These are phyloP conservation scores for Choloepus didactylus DNA, from an alignment of 2,797 vertebrate species.

Conservation along the genomic window DNA sequence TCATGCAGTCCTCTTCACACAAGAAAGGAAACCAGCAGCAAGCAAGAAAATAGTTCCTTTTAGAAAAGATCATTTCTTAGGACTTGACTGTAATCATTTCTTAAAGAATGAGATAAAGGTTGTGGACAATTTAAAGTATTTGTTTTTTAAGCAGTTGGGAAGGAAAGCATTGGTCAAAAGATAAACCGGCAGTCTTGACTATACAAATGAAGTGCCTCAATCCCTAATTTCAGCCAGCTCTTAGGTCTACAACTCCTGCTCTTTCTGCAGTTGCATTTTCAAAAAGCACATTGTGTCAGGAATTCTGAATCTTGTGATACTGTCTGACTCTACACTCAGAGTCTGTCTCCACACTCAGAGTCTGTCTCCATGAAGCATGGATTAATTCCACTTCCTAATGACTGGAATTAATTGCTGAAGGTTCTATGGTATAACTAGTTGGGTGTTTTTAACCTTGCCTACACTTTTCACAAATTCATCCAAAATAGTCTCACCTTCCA, in stretches of 20 bases:
- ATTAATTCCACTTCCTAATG: not conserved
- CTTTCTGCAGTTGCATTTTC: conserved; percentile 14
- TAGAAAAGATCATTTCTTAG: conserved; percentile 12
- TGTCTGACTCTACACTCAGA: conserved; percentile 27
- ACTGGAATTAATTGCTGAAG: not conserved
- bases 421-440: not conserved
- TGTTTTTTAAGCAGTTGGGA: conserved; percentile 58
- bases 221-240: not conserved
- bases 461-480: not conserved
- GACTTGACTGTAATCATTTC: conserved; percentile 50
- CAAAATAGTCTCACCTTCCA: not conserved
- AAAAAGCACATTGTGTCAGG: not conserved
- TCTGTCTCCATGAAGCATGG: not conserved
- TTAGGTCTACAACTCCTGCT: conserved; percentile 13
- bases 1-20: not conserved
- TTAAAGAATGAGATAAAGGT: conserved; percentile 22
- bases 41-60: conserved; percentile 55
- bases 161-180: not conserved
- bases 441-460: not conserved
- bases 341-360: not conserved
- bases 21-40: conserved; percentile 10
- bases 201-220: not conserved
- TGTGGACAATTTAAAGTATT: not conserved
- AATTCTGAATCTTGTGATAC: not conserved
- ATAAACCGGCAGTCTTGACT: conserved; percentile 15